A percentile compares a stretch with the other conserved stretches of the same genome.
Evolutionary conservation across 2,797 vertebrate genomes (phyloP).

Genomic region (Gobio occitaniae): DNA sequence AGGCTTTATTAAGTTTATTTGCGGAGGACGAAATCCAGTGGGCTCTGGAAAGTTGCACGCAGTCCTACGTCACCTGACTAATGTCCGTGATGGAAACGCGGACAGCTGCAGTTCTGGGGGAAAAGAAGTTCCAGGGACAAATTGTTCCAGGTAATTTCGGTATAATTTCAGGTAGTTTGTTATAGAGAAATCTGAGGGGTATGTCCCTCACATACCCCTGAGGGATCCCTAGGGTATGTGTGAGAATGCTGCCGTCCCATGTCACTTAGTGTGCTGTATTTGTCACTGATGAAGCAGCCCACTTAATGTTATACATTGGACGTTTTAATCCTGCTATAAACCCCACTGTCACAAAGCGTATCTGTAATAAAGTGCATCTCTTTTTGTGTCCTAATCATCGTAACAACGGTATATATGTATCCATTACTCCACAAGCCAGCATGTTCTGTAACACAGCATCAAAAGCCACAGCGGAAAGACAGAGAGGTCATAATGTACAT

Average conservation of each 20-base stretch:
- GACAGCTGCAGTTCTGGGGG: too few species aligned
- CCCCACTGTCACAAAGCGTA: not conserved
- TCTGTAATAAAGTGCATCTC: not conserved
- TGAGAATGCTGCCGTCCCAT: not conserved
- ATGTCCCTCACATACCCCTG: too few species aligned
- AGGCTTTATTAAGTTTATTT: too few species aligned
- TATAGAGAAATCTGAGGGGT: not conserved
- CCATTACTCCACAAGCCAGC: not conserved
- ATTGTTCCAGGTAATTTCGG: too few species aligned
- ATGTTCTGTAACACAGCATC: not conserved
- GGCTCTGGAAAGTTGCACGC: too few species aligned
- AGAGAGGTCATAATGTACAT: conserved; percentile 15
- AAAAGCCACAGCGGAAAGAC: not conserved
- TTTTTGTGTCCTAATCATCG: not conserved
- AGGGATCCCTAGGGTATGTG: not conserved
- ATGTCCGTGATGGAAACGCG: too few species aligned
- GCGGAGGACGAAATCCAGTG: too few species aligned
- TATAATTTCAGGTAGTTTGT: not conserved
- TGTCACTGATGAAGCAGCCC: not conserved
- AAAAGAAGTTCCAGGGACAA: too few species aligned
- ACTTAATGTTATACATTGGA: too few species aligned
- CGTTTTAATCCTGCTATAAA: not conserved
- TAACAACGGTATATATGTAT: not conserved
- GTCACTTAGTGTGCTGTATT: not conserved
- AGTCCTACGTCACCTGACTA: too few species aligned